Evolutionary conservation across 2,113 vertebrate species (phyloP).

Genomic region (Heptranchias perlo): DNA sequence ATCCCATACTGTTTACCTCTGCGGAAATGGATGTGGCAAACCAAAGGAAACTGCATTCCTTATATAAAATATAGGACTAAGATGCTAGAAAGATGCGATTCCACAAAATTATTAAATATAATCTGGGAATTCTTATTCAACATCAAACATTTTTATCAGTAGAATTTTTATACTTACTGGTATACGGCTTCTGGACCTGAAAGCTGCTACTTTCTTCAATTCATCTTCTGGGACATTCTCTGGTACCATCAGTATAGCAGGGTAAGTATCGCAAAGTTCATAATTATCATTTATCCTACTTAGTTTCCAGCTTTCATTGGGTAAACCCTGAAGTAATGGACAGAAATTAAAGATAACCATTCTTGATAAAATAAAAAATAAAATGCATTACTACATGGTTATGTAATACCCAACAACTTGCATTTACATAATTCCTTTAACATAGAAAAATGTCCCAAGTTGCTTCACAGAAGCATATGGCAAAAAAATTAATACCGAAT

Average conservation of each 20-base stretch:
- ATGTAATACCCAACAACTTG: neutral
- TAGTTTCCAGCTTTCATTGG: constrained; percentile 94
- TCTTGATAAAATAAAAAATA: neutral
- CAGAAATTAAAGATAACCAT: constrained; percentile 14
- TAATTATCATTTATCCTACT: constrained; percentile 88
- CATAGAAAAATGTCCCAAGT: neutral
- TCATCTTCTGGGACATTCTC: constrained; percentile 90
- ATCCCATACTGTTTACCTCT: neutral
- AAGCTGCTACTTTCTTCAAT: constrained; percentile 75
- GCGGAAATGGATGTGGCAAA: neutral
- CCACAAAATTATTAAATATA: neutral
- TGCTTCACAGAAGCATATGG: neutral
- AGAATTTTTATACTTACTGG: constrained; percentile 67
- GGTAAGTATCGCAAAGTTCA: constrained; percentile 89
- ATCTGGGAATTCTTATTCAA: neutral
- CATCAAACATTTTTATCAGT: neutral
- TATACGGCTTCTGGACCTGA: constrained; percentile 82
- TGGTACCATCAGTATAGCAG: constrained; percentile 77
- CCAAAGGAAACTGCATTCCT: neutral
- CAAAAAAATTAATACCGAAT: neutral
- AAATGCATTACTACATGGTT: neutral
- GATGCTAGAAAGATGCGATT: neutral
- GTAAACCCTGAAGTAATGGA: constrained; percentile 71
- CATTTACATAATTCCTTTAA: neutral
- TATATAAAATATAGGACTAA: neutral